Conservation (phyloP, 2,797 vertebrate genomes). For the Chrosomus eos region DNA sequence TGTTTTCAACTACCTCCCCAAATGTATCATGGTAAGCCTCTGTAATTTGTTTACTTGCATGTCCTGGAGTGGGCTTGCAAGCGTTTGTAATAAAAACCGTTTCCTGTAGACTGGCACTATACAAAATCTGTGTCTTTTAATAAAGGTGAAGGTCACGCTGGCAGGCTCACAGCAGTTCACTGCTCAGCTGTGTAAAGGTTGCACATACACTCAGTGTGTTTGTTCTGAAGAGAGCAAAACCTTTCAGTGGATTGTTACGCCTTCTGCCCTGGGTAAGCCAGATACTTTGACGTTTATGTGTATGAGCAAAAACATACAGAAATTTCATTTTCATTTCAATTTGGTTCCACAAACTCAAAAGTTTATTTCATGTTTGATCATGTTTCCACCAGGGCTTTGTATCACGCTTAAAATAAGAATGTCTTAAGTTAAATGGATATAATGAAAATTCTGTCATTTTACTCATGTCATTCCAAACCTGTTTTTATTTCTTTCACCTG, state of each 20-base stretch:
- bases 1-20: constrained; percentile 82
- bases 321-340: neutral
- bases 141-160: constrained; percentile 78
- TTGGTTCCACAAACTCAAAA: neutral
- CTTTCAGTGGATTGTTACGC: constrained; percentile 81
- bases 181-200: constrained; percentile 67
- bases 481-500: too few relatives aligned
- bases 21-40: constrained; percentile 84
- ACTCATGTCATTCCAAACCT: neutral
- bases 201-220: constrained; percentile 77
- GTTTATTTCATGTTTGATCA: neutral
- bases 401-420: neutral
- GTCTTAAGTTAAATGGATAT: neutral
- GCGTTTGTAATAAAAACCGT: neutral
- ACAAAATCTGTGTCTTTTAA: neutral
- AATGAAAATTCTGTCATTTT: neutral
- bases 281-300: constrained; percentile 60
- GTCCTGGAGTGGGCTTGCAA: neutral
- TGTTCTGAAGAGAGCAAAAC: constrained; percentile 79
- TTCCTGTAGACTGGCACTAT: neutral
- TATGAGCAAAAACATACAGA: neutral
- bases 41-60: neutral
- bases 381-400: neutral
- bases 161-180: constrained; percentile 69
- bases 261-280: constrained; percentile 75